A percentile compares a stretch with the other conserved stretches of the same genome.
These are phyloP conservation scores for Gorsachius goisagi DNA, from an alignment of 2,113 vertebrate species.

Conservation along the genomic window DNA sequence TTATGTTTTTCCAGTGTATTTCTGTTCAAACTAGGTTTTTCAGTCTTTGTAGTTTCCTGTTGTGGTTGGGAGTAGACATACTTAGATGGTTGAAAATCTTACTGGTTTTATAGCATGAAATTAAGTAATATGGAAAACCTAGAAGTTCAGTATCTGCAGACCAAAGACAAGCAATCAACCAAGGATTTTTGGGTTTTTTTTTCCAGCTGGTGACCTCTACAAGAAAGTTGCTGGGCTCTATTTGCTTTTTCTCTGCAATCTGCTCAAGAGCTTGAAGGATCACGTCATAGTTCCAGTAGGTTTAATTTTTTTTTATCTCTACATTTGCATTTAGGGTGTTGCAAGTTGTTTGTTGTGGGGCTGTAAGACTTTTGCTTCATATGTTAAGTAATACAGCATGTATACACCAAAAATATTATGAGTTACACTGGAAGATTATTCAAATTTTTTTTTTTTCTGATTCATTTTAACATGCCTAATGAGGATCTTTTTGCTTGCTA, in stretches of 20 bases:
- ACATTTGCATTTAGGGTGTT: background rate
- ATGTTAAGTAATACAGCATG: background rate
- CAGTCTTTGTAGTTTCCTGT: accelerated
- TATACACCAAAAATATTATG: background rate
- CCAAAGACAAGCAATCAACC: background rate
- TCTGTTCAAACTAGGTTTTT: background rate
- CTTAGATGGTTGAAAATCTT: background rate
- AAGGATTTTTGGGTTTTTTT: background rate
- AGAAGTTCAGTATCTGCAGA: background rate
- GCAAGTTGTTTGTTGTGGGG: background rate
- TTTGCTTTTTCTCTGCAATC: background rate
- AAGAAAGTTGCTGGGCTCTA: background rate
- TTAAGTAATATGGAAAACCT: background rate
- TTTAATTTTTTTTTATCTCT: background rate
- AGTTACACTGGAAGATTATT: background rate
- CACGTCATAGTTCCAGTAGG: background rate
- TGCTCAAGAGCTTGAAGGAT: background rate
- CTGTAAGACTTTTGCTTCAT: background rate
- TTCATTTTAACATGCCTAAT: background rate
- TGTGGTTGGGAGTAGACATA: background rate
- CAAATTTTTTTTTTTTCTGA: background rate
- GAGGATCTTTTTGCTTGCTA: background rate
- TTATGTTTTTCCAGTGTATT: background rate
- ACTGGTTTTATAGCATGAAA: background rate
- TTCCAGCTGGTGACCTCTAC: background rate